phyloP scores from a whole-genome alignment of 1,140 invertebrate species.

The Glomeris maerens region DNA sequence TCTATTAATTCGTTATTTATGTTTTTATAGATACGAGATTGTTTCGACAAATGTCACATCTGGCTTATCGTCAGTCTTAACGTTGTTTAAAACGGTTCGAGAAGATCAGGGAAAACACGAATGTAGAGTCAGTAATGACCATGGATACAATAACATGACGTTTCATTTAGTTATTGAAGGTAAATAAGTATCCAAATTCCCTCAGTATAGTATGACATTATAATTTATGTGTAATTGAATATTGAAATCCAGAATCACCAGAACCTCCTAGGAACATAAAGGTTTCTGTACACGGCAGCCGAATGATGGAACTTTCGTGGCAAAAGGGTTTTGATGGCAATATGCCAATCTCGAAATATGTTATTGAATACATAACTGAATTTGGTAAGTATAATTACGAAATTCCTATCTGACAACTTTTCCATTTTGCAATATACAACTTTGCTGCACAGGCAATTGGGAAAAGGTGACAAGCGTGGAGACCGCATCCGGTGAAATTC shows the following conservation, averaged over 20 bases:
- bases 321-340: conserved; percentile 87
- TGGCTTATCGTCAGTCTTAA: conserved; percentile 73
- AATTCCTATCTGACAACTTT: background rate
- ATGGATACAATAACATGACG: conserved; percentile 86
- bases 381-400: too few species aligned
- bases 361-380: conserved; percentile 80
- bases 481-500: conserved; percentile 62
- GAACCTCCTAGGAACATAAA: conserved; percentile 81
- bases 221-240: too few species aligned
- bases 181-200: background rate
- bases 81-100: conserved; percentile 73
- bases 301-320: conserved; percentile 84
- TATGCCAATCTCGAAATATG: conserved; percentile 77
- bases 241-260: conserved; percentile 58
- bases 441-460: conserved; percentile 6
- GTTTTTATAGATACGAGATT: too few species aligned
- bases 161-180: conserved; percentile 92
- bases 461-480: background rate
- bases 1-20: too few species aligned
- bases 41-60: too few species aligned
- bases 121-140: conserved; percentile 84
- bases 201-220: background rate
- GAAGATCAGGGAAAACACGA: conserved; percentile 85
- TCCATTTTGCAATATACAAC: background rate
- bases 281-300: conserved; percentile 77